Evolutionary conservation across 2,113 vertebrate species (phyloP), one percentile per base, ranked within the genome.

Genomic region (Calyptommatus sinebrachiatus): DNA sequence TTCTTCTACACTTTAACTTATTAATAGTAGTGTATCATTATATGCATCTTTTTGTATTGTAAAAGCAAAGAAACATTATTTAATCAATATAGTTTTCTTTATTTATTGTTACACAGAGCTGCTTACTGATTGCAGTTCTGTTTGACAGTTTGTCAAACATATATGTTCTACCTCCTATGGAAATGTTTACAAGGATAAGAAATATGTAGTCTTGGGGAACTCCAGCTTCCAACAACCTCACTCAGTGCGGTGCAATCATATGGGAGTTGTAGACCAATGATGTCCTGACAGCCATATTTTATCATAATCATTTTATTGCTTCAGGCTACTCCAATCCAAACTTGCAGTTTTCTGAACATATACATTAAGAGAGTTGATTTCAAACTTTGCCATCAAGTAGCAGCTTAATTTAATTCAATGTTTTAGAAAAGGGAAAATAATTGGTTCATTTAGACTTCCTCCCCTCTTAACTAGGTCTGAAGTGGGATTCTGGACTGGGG

Each of bases 111-210:
- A 74, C 78, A 92, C 78, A 92, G 86, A 94, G 91, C 93, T 89
- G 91, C 96, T 96, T 96, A 93, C 93, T 93, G n/a, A 26, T 66
- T 88, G 88, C 80, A 14, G 31, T 85, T 70, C 71, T 91, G 86
- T 93, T 94, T 95, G 92, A 87, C 93, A 89, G 46, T 86, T 76
- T 84, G 94, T 94, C 93, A 94, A 93, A 94, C 93, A 65, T 89
- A 76, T 90, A 80, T 90, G 85, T 92, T 90, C 95, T 96, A 96
- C 95, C 95, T 96, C 95, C 91, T 93, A 86, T 92, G 90, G 91
- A 94, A 95, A 94, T 95, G 95, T 96, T 96, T 96, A 96, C 95
- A 95, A 90, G 83, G 65, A 29, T 29, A 29, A 29, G 28, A 29
- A 66, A 66, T 16, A 16, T 66, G 65, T 66, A 66, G 11, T 16